Evolutionary conservation across 2,113 vertebrate genomes (phyloP).

Genomic region (Gymnogyps californianus): DNA sequence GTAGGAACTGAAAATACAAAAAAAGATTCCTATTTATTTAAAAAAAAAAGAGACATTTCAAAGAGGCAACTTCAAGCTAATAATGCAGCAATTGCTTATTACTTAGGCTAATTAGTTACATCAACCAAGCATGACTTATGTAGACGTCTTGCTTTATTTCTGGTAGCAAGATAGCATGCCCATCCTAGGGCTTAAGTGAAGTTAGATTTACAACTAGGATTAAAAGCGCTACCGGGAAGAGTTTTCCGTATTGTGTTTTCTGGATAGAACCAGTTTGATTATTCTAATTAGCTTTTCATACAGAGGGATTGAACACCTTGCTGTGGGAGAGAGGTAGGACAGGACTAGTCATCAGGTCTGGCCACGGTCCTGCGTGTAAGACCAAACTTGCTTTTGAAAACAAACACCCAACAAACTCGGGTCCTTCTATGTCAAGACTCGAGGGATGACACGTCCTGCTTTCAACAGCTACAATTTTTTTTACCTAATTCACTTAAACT

Average conservation of each 20-base stretch:
- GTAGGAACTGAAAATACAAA: neutral
- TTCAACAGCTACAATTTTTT: neutral
- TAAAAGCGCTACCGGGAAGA: neutral
- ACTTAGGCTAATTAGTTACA: neutral
- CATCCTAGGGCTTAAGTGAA: neutral
- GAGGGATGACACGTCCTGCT: accelerated
- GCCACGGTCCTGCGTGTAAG: neutral
- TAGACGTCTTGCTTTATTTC: neutral
- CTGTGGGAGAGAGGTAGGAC: neutral
- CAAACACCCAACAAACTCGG: accelerated
- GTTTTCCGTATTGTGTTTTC: neutral
- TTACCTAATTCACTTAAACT: neutral
- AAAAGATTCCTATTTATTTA: neutral
- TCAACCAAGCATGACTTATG: no score
- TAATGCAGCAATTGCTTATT: neutral
- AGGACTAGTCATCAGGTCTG: neutral
- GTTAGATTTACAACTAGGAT: neutral
- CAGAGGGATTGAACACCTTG: no score
- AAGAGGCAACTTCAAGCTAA: neutral
- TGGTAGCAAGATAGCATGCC: no score
- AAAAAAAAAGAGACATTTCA: neutral
- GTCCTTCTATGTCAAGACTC: neutral
- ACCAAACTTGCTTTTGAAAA: neutral
- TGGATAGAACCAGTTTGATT: neutral
- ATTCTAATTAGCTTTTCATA: neutral